Percentiles rank a stretch among this genome's conserved stretches.
Conservation (phyloP, 2,888 invertebrate genomes). For the Caenorhabditis sp. region DNA sequence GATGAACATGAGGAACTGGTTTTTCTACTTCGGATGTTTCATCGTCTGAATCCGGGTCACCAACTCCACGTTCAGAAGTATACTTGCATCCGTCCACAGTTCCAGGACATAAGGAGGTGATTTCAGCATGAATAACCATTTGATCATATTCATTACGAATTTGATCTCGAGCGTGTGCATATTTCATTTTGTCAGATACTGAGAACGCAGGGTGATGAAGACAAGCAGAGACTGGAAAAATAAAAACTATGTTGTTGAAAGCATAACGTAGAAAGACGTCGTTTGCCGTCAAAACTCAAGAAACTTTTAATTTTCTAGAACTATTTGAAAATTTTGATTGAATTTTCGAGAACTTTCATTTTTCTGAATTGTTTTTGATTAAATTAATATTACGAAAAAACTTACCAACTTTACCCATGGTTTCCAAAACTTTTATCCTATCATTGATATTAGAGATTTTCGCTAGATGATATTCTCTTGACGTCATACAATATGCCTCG, state of each 20-base stretch:
- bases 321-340: too few species aligned
- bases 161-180: background rate
- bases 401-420: constrained; percentile 36
- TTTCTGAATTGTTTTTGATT: too few species aligned
- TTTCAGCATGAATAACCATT: background rate
- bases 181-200: constrained; percentile 29
- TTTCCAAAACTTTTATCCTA: constrained; percentile 16
- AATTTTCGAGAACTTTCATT: too few species aligned
- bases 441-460: constrained; percentile 15
- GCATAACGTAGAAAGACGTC: background rate
- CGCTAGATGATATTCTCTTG: constrained; percentile 11
- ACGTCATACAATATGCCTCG: constrained; percentile 9
- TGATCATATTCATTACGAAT: background rate
- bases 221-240: constrained; percentile 42
- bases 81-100: background rate
- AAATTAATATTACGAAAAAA: constrained; percentile 5
- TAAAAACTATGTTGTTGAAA: too few species aligned
- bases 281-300: too few species aligned
- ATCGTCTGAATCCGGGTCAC: background rate
- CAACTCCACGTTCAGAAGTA: background rate
- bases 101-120: background rate
- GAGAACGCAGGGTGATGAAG: constrained; percentile 49
- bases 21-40: background rate
- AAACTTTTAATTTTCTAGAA: too few species aligned
- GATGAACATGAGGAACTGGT: constrained; percentile 3